A percentile compares a stretch with the other conserved stretches of the same genome.
Conservation (phyloP, 2,113 vertebrate species). For the Orientallactaga bullata region DNA sequence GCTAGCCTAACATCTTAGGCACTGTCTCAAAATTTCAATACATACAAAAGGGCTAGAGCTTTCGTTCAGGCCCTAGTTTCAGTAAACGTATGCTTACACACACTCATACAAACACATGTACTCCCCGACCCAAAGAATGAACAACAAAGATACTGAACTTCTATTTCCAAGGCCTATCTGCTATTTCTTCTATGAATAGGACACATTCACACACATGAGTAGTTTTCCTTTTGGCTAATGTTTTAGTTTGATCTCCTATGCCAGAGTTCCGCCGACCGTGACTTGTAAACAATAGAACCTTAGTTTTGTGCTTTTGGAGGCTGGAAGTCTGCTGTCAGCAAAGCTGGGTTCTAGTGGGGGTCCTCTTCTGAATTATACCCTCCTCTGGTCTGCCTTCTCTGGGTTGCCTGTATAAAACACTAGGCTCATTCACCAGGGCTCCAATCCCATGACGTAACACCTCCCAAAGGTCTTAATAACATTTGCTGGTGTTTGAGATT, state of each 20-base stretch:
- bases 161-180: background rate
- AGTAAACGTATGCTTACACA: too few relatives aligned
- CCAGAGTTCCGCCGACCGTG: background rate
- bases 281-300: background rate
- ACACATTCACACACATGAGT: background rate
- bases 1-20: background rate
- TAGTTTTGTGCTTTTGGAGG: background rate
- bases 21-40: too few relatives aligned
- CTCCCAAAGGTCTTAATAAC: background rate
- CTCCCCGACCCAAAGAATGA: too few relatives aligned
- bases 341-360: background rate
- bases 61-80: too few relatives aligned
- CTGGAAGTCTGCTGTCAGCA: background rate
- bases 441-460: too few relatives aligned
- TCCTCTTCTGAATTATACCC: too few relatives aligned
- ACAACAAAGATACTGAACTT: background rate
- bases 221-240: background rate
- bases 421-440: background rate
- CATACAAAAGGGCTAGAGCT: too few relatives aligned
- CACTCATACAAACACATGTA: too few relatives aligned
- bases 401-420: background rate
- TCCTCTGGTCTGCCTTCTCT: fast-evolving
- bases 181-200: background rate
- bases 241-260: background rate
- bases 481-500: background rate